These are phyloP conservation scores for Aphaenogaster rudis DNA, from an alignment of 1,140 invertebrate genomes.

Conservation along the genomic window DNA sequence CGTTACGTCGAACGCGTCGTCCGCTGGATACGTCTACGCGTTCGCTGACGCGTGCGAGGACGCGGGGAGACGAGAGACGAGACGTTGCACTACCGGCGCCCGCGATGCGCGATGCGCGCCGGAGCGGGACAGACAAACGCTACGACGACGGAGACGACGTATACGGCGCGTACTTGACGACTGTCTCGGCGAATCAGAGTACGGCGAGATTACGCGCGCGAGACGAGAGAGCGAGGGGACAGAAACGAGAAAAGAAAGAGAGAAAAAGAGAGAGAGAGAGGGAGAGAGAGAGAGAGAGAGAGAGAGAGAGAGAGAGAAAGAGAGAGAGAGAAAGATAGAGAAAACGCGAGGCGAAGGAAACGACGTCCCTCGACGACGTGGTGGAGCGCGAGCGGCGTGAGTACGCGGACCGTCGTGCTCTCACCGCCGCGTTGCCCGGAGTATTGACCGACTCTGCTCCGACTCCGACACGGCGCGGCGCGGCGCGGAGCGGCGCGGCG, in stretches of 20 bases:
- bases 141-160: conserved; percentile 13
- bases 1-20: not conserved
- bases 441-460: conserved; percentile 82
- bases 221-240: not conserved
- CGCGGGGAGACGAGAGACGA: not conserved
- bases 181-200: not conserved
- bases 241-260: not conserved
- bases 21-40: not conserved
- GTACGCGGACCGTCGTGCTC: conserved; percentile 73
- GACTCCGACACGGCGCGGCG: conserved; percentile 50
- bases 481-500: conserved; percentile 63
- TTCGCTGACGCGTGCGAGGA: not conserved
- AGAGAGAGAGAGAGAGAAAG: not conserved
- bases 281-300: not conserved
- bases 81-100: conserved; percentile 33
- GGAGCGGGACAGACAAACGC: not conserved
- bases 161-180: not conserved
- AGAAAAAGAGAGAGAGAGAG: conserved; percentile 5
- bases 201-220: conserved; percentile 33
- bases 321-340: not conserved
- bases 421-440: conserved; percentile 80
- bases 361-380: conserved; percentile 43
- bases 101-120: conserved; percentile 28
- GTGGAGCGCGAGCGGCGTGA: conserved; percentile 64
- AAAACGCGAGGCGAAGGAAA: conserved; percentile 15